Conservation (phyloP, 2,797 vertebrate species). For the Phataginus tricuspis region DNA sequence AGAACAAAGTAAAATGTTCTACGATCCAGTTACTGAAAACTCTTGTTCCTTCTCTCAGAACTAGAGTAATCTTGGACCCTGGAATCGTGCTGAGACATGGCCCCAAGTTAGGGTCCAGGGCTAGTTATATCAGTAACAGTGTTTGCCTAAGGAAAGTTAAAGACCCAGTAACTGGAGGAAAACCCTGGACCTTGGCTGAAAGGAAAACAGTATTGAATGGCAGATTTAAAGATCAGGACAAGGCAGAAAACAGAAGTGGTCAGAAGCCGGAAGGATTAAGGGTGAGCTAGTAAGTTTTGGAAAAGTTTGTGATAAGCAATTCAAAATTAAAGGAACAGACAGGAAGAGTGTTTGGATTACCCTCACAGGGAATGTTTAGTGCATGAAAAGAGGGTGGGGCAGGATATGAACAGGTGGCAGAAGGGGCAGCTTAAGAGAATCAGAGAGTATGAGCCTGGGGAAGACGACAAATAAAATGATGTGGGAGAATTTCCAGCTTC, state of each 20-base stretch:
- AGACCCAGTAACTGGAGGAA: neutral
- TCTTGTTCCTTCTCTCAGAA: constrained; percentile 22
- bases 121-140: neutral
- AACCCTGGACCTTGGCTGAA: constrained; percentile 35
- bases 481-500: neutral
- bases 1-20: neutral
- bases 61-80: neutral
- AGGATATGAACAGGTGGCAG: constrained; percentile 36
- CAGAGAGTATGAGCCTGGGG: neutral
- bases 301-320: constrained; percentile 59
- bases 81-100: neutral
- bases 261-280: constrained; percentile 68
- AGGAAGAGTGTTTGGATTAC: constrained; percentile 45
- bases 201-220: constrained; percentile 46
- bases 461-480: neutral
- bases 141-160: constrained; percentile 22
- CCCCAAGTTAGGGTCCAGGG: neutral
- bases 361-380: neutral
- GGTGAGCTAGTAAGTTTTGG: constrained; percentile 48
- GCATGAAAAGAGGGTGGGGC: neutral
- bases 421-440: neutral
- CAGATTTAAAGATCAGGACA: constrained; percentile 62
- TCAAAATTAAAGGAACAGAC: constrained; percentile 29
- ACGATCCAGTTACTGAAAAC: neutral
- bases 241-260: constrained; percentile 17